These are phyloP conservation scores for Poeciliopsis turneri DNA, from an alignment of 2,797 vertebrate genomes.

Conservation along the genomic window DNA sequence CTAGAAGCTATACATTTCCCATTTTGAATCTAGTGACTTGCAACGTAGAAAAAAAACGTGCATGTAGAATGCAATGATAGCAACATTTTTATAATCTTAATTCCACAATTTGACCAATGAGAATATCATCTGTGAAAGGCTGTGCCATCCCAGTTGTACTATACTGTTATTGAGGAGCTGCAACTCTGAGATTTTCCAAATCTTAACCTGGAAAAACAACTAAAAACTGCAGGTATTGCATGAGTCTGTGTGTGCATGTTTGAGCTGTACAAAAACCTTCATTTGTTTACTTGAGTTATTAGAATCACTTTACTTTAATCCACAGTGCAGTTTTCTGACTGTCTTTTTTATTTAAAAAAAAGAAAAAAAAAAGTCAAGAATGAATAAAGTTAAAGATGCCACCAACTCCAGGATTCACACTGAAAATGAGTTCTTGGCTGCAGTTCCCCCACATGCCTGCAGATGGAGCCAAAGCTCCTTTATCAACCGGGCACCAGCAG, in stretches of 20 bases:
- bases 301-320: not conserved
- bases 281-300: not conserved
- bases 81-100: too few species aligned
- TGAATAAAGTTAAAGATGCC: not conserved
- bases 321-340: not conserved
- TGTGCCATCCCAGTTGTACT: too few species aligned
- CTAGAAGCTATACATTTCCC: not conserved
- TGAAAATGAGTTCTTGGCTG: conserved; percentile 13
- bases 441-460: conserved; percentile 17
- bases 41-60: not conserved
- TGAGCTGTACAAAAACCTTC: not conserved
- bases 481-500: conserved; percentile 30
- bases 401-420: not conserved
- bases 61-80: not conserved
- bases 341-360: not conserved
- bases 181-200: too few species aligned
- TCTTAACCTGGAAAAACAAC: too few species aligned
- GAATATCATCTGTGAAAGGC: too few species aligned
- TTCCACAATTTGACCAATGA: too few species aligned
- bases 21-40: not conserved
- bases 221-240: too few species aligned
- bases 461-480: conserved; percentile 44
- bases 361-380: not conserved
- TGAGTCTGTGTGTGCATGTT: too few species aligned
- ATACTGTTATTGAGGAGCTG: too few species aligned